A percentile compares a stretch with the other conserved stretches of the same genome.
Conservation (phyloP, 2,797 vertebrate species). For the Rhinella marina region DNA sequence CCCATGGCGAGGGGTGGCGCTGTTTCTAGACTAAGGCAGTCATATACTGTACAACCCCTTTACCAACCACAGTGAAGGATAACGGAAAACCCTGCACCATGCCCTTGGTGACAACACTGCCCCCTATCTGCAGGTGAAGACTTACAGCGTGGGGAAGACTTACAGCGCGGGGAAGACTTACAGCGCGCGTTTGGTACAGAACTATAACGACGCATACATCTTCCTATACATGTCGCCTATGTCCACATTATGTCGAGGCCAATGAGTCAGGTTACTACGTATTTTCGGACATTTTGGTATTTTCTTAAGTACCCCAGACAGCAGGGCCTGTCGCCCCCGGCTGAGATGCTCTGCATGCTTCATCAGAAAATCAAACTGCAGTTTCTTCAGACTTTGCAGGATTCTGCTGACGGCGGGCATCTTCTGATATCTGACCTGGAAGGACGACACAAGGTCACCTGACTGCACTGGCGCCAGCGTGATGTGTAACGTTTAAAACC, state of each 20-base stretch:
- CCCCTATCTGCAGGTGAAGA: background rate
- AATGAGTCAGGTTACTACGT: background rate
- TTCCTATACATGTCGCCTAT: background rate
- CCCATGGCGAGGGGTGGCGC: no score
- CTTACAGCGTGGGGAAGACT: no score
- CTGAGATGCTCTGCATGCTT: background rate
- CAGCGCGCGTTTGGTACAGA: no score
- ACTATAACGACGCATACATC: background rate
- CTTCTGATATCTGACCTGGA: conserved; percentile 39
- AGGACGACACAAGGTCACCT: conserved; percentile 33
- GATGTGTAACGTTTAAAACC: background rate
- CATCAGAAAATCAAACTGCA: background rate
- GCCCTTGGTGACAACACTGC: background rate
- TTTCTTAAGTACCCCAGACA: background rate
- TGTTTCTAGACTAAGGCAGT: no score
- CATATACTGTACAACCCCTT: no score
- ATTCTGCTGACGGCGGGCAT: conserved; percentile 35
- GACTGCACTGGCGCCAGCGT: conserved; percentile 4
- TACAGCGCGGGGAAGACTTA: background rate
- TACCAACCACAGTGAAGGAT: background rate
- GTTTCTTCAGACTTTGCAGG: background rate
- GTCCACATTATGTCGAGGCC: background rate
- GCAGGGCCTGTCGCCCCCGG: background rate
- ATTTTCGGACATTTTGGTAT: background rate
- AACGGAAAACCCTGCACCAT: background rate